phyloP scores from a whole-genome alignment of 2,888 invertebrate species.

The Diachrysia chrysitis region DNA sequence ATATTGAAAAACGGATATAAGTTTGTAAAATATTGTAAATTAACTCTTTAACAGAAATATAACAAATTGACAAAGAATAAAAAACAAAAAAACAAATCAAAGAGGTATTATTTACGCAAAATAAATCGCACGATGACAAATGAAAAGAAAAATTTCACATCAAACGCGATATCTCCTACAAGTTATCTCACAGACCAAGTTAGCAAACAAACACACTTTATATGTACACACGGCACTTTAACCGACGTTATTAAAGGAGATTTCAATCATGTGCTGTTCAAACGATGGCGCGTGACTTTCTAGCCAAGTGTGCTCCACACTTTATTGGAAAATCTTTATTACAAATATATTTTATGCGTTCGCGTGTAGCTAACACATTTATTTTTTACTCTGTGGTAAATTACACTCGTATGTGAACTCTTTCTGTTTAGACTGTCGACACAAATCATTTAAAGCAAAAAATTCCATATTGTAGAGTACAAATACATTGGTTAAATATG shows the following conservation, averaged over 20 bases:
- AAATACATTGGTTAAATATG: neutral
- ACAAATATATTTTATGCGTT: conserved; percentile 34
- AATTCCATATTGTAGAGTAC: neutral
- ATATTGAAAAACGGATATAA: too few relatives aligned
- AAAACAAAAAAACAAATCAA: too few relatives aligned
- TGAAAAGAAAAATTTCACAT: too few relatives aligned
- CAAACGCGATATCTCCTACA: neutral
- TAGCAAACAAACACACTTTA: conserved; percentile 8
- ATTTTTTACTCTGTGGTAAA: neutral
- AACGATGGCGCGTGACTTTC: conserved; percentile 67
- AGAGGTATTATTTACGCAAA: too few relatives aligned
- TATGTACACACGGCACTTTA: conserved; percentile 8
- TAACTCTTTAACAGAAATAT: too few relatives aligned
- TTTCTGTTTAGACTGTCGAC: neutral
- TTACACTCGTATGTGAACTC: neutral
- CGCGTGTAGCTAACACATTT: conserved; percentile 8
- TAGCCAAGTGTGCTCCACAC: conserved; percentile 11
- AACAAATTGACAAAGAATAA: too few relatives aligned
- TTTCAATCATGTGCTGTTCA: conserved; percentile 54
- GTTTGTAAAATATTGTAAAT: too few relatives aligned
- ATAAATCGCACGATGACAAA: too few relatives aligned
- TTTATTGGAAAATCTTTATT: conserved; percentile 53
- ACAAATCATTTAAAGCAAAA: neutral
- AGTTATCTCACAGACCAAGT: conserved; percentile 7
- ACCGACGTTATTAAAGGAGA: conserved; percentile 53